Percentiles rank a stretch among this genome's conserved stretches.
phyloP scores from a whole-genome alignment of 1,140 invertebrate genomes.

The Drosophila tsacasi region DNA sequence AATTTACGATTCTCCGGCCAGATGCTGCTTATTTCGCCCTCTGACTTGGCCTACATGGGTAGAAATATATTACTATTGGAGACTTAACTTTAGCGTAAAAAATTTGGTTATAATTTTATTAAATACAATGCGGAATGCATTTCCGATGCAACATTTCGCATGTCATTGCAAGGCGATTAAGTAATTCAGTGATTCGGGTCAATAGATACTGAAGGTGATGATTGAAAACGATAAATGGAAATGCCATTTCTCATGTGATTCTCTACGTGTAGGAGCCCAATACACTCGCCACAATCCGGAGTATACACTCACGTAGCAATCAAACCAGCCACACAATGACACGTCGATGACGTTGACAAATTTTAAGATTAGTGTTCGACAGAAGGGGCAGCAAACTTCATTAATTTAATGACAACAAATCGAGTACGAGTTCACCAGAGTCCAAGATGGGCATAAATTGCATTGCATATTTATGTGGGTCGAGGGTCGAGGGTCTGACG shows the following conservation, averaged over 20 bases:
- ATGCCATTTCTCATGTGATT: slow-evolving; percentile 3
- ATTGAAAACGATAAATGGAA: slow-evolving; percentile 1
- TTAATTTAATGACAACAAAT: slow-evolving; percentile 77
- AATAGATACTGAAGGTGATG: not conserved
- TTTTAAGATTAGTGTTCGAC: slow-evolving; percentile 63
- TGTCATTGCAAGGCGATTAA: not conserved
- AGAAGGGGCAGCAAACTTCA: slow-evolving; percentile 53
- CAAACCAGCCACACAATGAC: slow-evolving; percentile 36
- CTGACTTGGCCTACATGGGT: slow-evolving; percentile 21
- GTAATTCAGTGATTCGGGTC: not conserved
- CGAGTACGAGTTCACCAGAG: slow-evolving; percentile 37
- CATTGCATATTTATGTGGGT: slow-evolving; percentile 65
- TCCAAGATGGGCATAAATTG: slow-evolving; percentile 37
- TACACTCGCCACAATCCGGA: not conserved
- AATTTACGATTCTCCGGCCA: slow-evolving; percentile 59
- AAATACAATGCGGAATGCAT: not conserved
- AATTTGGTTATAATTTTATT: not conserved
- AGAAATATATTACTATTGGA: not conserved
- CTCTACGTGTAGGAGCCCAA: slow-evolving; percentile 23
- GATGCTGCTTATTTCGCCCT: slow-evolving; percentile 13
- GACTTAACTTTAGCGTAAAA: too few relatives aligned
- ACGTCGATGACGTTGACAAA: slow-evolving; percentile 56
- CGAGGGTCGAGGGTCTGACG: not conserved
- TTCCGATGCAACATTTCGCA: not conserved
- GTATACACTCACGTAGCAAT: slow-evolving; percentile 36